Evolutionary conservation across 2,888 invertebrate species (phyloP), one percentile per base, ranked within the genome.

Genomic region (Cantharis flavilabris): DNA sequence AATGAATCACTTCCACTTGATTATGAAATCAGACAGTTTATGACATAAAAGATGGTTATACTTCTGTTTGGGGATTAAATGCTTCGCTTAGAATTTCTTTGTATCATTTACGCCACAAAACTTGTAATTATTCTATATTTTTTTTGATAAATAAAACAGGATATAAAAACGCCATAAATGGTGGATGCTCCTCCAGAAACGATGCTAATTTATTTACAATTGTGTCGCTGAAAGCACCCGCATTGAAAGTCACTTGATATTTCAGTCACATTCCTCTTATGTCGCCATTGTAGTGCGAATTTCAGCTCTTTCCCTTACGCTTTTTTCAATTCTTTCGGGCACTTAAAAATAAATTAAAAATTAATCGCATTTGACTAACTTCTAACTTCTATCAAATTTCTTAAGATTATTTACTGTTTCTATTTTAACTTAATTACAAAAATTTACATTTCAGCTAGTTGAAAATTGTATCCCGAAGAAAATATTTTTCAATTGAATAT

Each of bases 181-280:
- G 72, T 64, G 23, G 70, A 69, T 69, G 72, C 71, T 28, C 28
- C 28, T 30, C 28, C 28, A 67, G 13, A 30, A 71, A 77, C 69
- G 71, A 74, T 74, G 73, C 73, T 77, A 77, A 77, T 77, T 77
- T 69, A 71, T 72, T 75, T 75, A 62, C 72, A 72, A 75, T 77
- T 75, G 75, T 70, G 71, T 75, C 72, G 75, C 69, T 74, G 74
- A 77, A 74, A 71, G 74, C 71, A 69, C n/a, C 49, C 74, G 62
- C 71, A 69, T 62, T 71, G 70, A 74, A 75, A 70, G 77, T 77
- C 71, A 72, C 67, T 75, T 72, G 72, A 62, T 77, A 77, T 77
- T 77, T 74, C 23, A 70, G 75, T 72, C 75, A 67, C 76, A 77
- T 71, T 72, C 62, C 62, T 75, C 75, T 75, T 72, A 62, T 75